Evolutionary conservation across 2,113 vertebrate genomes (phyloP).

Genomic region (Myotis lucifugus): DNA sequence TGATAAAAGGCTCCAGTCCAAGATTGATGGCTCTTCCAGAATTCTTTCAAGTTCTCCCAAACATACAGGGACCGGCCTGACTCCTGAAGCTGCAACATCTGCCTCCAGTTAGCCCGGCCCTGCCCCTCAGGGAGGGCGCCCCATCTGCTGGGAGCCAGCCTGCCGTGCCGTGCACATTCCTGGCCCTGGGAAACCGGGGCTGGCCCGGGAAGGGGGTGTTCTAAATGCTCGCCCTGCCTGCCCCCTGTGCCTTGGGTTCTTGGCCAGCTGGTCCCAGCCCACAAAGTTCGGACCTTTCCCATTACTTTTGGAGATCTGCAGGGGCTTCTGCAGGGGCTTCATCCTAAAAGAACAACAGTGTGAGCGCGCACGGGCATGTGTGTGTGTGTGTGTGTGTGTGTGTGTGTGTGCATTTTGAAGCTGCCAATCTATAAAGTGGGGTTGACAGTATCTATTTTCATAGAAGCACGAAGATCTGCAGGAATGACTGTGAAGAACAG

Average conservation of each 20-base stretch:
- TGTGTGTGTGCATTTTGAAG: neutral
- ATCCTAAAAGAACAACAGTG: neutral
- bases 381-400: fast-evolving
- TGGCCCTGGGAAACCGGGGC: conserved; percentile 72
- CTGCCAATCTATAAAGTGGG: neutral
- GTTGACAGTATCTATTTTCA: neutral
- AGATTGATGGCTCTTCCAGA: conserved; percentile 83
- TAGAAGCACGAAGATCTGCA: neutral
- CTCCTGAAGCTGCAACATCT: conserved; percentile 84
- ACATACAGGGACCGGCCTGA: conserved; percentile 73
- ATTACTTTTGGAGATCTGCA: conserved; percentile 42
- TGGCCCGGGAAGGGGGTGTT: conserved; percentile 72
- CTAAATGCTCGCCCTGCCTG: conserved; percentile 50
- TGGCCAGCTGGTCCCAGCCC: conserved; percentile 54
- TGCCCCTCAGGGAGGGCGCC: conserved; percentile 77
- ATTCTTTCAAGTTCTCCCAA: conserved; percentile 86
- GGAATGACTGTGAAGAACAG: fast-evolving
- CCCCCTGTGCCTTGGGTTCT: conserved; percentile 64
- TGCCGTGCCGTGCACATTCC: conserved; percentile 57
- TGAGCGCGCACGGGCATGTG: fast-evolving
- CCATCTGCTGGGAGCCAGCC: conserved; percentile 74
- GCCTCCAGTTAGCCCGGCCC: conserved; percentile 84
- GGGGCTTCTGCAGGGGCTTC: neutral
- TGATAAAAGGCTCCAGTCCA: conserved; percentile 86
- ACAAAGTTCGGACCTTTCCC: conserved; percentile 63